These are phyloP conservation scores for Hycleus phaleratus DNA, from an alignment of 1,140 invertebrate species.

Conservation along the genomic window DNA sequence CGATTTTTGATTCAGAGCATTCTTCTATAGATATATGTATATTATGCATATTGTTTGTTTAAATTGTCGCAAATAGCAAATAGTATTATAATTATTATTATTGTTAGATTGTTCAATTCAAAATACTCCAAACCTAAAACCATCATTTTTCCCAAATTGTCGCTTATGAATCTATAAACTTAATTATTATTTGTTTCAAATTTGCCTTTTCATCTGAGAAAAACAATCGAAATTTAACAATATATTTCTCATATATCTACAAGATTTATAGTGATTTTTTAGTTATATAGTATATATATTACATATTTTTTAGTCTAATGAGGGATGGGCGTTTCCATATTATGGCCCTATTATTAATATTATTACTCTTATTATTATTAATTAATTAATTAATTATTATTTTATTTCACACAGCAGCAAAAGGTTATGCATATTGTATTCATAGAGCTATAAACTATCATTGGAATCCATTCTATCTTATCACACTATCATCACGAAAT, in stretches of 20 bases:
- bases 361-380: background rate
- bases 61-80: background rate
- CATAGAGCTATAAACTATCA: conserved; percentile 19
- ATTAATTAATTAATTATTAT: too few relatives aligned
- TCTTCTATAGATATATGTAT: background rate
- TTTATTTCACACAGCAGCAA: conserved; percentile 17
- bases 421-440: conserved; percentile 18
- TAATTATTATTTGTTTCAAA: conserved; percentile 7
- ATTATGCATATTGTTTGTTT: background rate
- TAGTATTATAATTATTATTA: background rate
- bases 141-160: background rate
- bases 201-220: conserved; percentile 13
- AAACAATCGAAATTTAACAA: conserved; percentile 38
- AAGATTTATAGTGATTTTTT: conserved; percentile 35
- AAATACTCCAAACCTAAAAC: conserved; percentile 6
- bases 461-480: conserved; percentile 10
- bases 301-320: conserved; percentile 32
- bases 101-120: background rate
- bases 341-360: conserved; percentile 20
- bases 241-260: conserved; percentile 39
- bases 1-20: conserved; percentile 11
- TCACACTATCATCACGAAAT: conserved; percentile 21
- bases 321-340: conserved; percentile 20
- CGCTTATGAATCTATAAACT: conserved; percentile 6
- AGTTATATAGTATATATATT: conserved; percentile 29